A percentile compares a stretch with the other conserved stretches of the same genome.
Conservation (phyloP, 2,797 vertebrate genomes). For the Scleropages formosus region DNA sequence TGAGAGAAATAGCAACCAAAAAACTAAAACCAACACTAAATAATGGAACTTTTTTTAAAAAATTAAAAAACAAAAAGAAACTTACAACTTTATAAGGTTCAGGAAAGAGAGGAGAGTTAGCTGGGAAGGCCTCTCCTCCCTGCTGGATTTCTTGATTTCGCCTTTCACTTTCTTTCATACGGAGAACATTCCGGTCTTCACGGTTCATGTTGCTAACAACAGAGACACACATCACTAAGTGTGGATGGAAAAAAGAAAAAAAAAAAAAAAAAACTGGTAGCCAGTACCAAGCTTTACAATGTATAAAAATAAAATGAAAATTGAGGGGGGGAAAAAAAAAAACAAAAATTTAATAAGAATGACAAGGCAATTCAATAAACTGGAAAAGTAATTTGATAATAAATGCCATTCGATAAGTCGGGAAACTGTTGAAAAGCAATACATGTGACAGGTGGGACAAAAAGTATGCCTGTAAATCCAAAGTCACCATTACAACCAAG, state of each 20-base stretch:
- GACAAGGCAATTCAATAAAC: constrained; percentile 15
- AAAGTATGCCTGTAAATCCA: too few relatives aligned
- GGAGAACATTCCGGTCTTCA: constrained; percentile 99
- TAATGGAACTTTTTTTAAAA: constrained; percentile 26
- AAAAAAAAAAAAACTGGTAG: constrained; percentile 27
- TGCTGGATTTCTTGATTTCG: constrained; percentile 99
- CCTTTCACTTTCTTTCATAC: constrained; percentile 99
- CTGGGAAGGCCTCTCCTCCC: constrained; percentile 96
- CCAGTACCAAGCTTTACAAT: constrained; percentile 25
- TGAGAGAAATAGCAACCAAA: constrained; percentile 22
- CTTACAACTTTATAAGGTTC: constrained; percentile 99
- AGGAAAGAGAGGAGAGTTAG: constrained; percentile 97
- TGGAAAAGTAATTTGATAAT: too few relatives aligned
- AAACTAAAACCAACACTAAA: constrained; percentile 22
- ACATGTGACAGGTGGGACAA: too few relatives aligned
- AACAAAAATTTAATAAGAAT: constrained; percentile 20
- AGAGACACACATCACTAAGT: constrained; percentile 59
- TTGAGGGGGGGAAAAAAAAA: too few relatives aligned
- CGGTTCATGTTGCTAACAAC: constrained; percentile 98
- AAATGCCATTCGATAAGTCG: too few relatives aligned
- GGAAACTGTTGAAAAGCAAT: too few relatives aligned
- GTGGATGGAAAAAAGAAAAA: constrained; percentile 39
- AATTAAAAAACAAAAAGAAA: constrained; percentile 54
- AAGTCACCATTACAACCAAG: too few relatives aligned
- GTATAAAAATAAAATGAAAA: too few relatives aligned